Evolutionary conservation across 1,140 invertebrate genomes (phyloP), one percentile per base, ranked within the genome.

Genomic region (Cherax destructor): DNA sequence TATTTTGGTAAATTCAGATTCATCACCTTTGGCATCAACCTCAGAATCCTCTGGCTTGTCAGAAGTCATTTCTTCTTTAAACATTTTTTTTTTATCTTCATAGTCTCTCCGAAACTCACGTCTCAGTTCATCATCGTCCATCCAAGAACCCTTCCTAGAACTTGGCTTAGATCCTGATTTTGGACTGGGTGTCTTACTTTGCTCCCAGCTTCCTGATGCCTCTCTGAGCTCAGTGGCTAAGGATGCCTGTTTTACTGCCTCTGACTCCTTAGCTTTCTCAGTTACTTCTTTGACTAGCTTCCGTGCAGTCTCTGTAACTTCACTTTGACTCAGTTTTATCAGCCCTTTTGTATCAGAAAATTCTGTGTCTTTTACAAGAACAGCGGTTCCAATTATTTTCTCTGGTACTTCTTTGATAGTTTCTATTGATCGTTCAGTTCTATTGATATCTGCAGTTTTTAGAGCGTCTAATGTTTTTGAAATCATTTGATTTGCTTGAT

Each of bases 291-390:
- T 90, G 16, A 91, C 76, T 21, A 88, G 61, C 72, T 91, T 78
- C 85, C 94, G 92, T 69, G 89, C 56, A 74, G 83, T 77, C 85
- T 92, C 80, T 59, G 93, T 78, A 61, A 93, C 84, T 47, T 91
- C 89, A 74, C 65, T 83, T 30, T 91, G 86, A 83, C 83, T 90
- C n/a, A 89, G 76, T 74, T 91, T 91, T 65, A 86, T 86, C 6
- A 88, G 41, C 9, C 92, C 85, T 47, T 94, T 94, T 69, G 94
- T 94, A 16, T 91, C 92, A 78, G 93, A 92, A 24, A 74, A 30
- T 80, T 94, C 94, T n/a, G 94, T 94, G 93, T 95, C 95, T 86
- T 94, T 95, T 61, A 95, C 95, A 24, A 83, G 88, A n/a, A 77
- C 90, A 16, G 49, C 84, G 83, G 91, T 93, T 21, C 11, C 30